A percentile compares a stretch with the other conserved stretches of the same genome.
phyloP scores from a whole-genome alignment of 2,797 vertebrate species.

The Novumbra hubbsi region DNA sequence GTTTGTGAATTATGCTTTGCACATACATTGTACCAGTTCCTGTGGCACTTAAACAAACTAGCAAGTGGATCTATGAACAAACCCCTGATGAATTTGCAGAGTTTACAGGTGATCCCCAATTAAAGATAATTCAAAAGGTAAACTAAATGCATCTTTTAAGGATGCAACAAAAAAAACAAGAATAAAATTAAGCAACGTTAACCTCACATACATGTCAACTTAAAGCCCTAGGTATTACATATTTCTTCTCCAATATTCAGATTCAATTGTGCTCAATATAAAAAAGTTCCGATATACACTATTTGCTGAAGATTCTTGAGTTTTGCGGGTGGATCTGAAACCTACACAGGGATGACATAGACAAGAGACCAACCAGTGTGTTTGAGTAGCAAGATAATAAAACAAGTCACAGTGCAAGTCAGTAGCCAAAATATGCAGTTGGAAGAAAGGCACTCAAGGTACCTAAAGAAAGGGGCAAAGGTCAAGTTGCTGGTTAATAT shows the following conservation, averaged over 20 bases:
- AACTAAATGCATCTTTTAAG: slow-evolving; percentile 32
- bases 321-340: neutral
- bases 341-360: slow-evolving; percentile 7
- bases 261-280: slow-evolving; percentile 34
- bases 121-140: slow-evolving; percentile 27
- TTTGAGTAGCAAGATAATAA: slow-evolving; percentile 54
- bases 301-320: neutral
- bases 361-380: neutral
- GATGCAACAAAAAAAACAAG: slow-evolving; percentile 34
- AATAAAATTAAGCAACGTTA: slow-evolving; percentile 50
- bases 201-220: slow-evolving; percentile 52
- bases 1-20: slow-evolving; percentile 24
- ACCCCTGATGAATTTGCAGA: slow-evolving; percentile 1
- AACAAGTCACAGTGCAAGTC: slow-evolving; percentile 76
- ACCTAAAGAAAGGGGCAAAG: slow-evolving; percentile 66
- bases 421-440: slow-evolving; percentile 71
- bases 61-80: slow-evolving; percentile 6
- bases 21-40: slow-evolving; percentile 2
- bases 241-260: slow-evolving; percentile 29
- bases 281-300: neutral
- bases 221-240: slow-evolving; percentile 55
- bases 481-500: slow-evolving; percentile 51
- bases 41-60: slow-evolving; percentile 22
- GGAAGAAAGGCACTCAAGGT: slow-evolving; percentile 76
- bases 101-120: slow-evolving; percentile 12